Percentiles rank a stretch among this genome's conserved stretches.
Conservation (phyloP, 2,797 vertebrate genomes). For the Remorina albescens region DNA sequence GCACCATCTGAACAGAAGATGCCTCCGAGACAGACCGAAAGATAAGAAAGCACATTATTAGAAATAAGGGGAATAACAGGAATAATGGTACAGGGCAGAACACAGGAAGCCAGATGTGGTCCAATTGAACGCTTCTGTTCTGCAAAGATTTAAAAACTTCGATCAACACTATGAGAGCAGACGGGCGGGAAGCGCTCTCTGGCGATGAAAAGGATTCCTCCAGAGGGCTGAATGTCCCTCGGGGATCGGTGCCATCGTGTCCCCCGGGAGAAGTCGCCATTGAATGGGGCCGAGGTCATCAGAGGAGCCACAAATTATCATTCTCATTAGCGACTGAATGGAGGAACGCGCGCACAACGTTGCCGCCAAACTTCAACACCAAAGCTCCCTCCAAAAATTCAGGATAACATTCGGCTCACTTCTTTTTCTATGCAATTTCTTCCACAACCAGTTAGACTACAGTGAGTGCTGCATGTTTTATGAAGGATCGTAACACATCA, state of each 20-base stretch:
- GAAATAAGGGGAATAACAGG: neutral
- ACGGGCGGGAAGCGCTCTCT: constrained; percentile 66
- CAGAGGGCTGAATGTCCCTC: constrained; percentile 74
- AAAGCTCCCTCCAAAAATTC: constrained; percentile 72
- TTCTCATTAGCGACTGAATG: constrained; percentile 83
- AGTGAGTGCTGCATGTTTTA: neutral
- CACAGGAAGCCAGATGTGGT: too few species aligned
- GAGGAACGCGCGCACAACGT: constrained; percentile 63
- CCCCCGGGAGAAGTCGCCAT: constrained; percentile 77
- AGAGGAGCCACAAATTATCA: constrained; percentile 84
- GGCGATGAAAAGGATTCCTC: constrained; percentile 78
- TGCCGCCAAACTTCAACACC: constrained; percentile 66
- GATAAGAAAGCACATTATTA: neutral
- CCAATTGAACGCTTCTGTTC: too few species aligned
- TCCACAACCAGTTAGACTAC: neutral
- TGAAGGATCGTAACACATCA: neutral
- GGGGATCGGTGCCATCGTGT: constrained; percentile 67
- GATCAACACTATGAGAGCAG: neutral
- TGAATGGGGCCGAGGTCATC: constrained; percentile 80
- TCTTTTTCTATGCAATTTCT: constrained; percentile 33
- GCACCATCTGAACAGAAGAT: too few species aligned
- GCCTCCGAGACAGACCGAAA: neutral
- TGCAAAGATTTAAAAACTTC: too few species aligned
- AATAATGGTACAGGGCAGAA: too few species aligned
- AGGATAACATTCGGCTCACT: constrained; percentile 2